Percentiles rank a stretch among this genome's conserved stretches.
phyloP scores from a whole-genome alignment of 2,888 invertebrate species.

The Lomographa bimaculata region DNA sequence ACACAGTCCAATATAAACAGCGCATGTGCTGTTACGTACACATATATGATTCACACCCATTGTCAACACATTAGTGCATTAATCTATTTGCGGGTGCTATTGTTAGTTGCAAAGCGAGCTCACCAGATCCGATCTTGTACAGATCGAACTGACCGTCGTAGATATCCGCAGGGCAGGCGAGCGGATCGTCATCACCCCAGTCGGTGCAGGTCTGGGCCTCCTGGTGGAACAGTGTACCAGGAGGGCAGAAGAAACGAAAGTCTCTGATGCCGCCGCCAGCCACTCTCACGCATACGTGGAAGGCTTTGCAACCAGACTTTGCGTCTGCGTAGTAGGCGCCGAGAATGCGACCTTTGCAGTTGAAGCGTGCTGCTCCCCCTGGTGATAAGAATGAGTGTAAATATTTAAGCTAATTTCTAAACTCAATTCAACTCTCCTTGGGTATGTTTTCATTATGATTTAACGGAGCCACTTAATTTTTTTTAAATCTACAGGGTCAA shows the following conservation, averaged over 20 bases:
- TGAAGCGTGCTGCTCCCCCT: constrained; percentile 86
- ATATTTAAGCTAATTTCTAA: no score
- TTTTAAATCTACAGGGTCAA: no score
- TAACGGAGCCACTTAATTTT: no score
- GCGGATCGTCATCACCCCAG: constrained; percentile 89
- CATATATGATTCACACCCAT: neutral
- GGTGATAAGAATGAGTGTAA: constrained; percentile 24
- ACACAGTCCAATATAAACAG: no score
- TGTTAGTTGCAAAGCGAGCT: constrained; percentile 79
- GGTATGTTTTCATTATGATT: no score
- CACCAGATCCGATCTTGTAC: constrained; percentile 91
- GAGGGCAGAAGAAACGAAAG: constrained; percentile 94
- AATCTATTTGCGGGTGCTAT: constrained; percentile 41
- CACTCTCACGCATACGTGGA: constrained; percentile 94
- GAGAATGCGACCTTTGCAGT: constrained; percentile 92
- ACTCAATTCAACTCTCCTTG: no score
- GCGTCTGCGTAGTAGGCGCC: constrained; percentile 95
- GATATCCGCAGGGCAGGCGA: constrained; percentile 92
- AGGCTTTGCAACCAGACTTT: constrained; percentile 94
- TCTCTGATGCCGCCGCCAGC: constrained; percentile 91
- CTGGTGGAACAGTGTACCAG: constrained; percentile 95
- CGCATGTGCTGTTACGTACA: no score
- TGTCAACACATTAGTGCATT: constrained; percentile 27
- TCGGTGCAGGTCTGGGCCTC: constrained; percentile 96
- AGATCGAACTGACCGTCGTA: constrained; percentile 94